These are phyloP conservation scores for Akabosia matsudoensis DNA, from an alignment of 1,140 invertebrate species.

Conservation along the genomic window DNA sequence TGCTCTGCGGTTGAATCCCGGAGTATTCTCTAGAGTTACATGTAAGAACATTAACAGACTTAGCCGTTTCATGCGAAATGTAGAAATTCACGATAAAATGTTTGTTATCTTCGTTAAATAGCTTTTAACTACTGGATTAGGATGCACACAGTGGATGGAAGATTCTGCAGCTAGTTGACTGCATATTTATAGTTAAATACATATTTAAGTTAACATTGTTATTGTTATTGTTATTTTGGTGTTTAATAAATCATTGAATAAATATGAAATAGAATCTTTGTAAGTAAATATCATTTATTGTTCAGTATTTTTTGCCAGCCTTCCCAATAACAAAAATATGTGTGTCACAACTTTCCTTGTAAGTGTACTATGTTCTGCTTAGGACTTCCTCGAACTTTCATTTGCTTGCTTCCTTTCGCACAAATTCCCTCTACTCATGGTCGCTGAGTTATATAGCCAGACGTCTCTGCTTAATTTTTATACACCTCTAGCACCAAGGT, in stretches of 20 bases:
- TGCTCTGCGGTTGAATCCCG: conserved; percentile 33
- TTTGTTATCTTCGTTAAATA: neutral
- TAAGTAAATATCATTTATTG: too few species aligned
- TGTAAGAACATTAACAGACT: conserved; percentile 27
- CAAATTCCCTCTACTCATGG: too few species aligned
- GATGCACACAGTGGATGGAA: conserved; percentile 2
- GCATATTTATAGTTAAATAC: neutral
- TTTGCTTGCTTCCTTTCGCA: too few species aligned
- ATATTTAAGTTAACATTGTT: neutral
- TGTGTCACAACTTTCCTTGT: too few species aligned
- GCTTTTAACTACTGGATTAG: conserved; percentile 8
- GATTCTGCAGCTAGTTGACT: neutral
- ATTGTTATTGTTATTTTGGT: neutral
- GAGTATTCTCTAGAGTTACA: conserved; percentile 42
- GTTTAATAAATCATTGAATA: neutral
- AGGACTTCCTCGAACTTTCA: too few species aligned
- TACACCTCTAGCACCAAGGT: too few species aligned
- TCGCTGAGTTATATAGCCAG: too few species aligned
- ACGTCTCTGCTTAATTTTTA: too few species aligned
- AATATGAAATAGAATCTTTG: too few species aligned
- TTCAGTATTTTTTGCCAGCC: too few species aligned
- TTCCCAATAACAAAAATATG: too few species aligned
- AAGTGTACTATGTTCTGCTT: too few species aligned
- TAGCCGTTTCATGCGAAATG: neutral
- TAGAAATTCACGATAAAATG: neutral